These are phyloP conservation scores for Melipona beecheii DNA, from an alignment of 2,888 invertebrate genomes.

Conservation along the genomic window DNA sequence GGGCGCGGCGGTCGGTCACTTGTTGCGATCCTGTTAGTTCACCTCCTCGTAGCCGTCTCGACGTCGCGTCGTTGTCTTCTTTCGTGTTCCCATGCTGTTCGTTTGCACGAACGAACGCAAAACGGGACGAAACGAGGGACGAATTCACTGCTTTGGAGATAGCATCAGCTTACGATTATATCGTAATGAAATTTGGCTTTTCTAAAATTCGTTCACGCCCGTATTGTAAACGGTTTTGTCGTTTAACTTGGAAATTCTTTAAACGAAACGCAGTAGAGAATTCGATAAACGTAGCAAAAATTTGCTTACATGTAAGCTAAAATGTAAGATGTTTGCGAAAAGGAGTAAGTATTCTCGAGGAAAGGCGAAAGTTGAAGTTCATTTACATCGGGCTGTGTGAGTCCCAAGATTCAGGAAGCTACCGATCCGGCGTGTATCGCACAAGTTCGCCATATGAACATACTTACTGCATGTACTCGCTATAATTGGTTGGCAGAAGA, in stretches of 20 bases:
- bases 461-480: conserved; percentile 34
- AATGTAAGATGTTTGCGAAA: no score
- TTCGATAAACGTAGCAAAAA: no score
- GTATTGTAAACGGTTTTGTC: neutral
- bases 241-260: neutral
- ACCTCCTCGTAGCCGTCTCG: conserved; percentile 75
- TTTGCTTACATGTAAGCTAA: no score
- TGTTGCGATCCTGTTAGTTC: conserved; percentile 82
- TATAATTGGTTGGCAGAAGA: conserved; percentile 41
- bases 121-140: neutral
- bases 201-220: neutral
- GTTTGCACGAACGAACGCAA: conserved; percentile 14
- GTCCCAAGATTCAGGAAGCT: conserved; percentile 30
- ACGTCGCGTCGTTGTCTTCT: conserved; percentile 46
- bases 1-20: conserved; percentile 80
- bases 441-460: conserved; percentile 35
- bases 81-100: conserved; percentile 36
- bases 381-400: conserved; percentile 36
- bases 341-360: no score
- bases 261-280: no score
- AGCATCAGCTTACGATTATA: no score
- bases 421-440: conserved; percentile 30
- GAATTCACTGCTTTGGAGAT: neutral
- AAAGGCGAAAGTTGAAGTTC: neutral
- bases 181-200: neutral